Conservation (phyloP, 2,888 invertebrate species). For the Dynastes grantii region DNA sequence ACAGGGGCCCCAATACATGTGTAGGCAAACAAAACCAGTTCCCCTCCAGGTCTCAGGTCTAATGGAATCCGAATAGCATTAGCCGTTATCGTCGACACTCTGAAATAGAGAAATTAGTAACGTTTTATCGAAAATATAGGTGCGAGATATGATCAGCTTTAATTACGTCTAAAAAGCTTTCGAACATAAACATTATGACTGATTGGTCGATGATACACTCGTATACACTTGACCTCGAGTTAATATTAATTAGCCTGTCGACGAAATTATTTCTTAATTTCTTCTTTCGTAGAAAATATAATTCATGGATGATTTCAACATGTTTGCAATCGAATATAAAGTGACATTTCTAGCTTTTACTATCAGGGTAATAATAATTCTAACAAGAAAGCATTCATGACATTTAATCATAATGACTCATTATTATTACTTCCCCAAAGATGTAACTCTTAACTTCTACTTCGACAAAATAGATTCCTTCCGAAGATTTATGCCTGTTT, state of each 20-base stretch:
- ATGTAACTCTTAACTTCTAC: conserved; percentile 20
- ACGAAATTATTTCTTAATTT: conserved; percentile 33
- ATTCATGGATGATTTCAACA: background rate
- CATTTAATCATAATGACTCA: conserved; percentile 19
- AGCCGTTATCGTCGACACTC: conserved; percentile 30
- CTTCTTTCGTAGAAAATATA: background rate
- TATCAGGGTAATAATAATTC: too few species aligned
- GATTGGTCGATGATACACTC: conserved; percentile 27
- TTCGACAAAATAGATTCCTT: conserved; percentile 17
- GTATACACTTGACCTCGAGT: conserved; percentile 32
- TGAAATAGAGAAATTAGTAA: conserved; percentile 49
- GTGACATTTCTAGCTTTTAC: too few species aligned
- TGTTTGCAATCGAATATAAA: background rate
- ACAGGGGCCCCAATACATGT: background rate
- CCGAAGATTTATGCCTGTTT: conserved; percentile 21
- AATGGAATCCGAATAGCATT: conserved; percentile 35
- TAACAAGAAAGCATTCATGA: too few species aligned
- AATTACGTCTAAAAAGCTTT: conserved; percentile 52
- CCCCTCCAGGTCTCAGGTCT: background rate
- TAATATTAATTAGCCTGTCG: conserved; percentile 40
- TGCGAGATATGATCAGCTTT: conserved; percentile 46
- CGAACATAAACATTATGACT: conserved; percentile 50
- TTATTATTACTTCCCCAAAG: background rate
- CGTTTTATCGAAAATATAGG: conserved; percentile 47
- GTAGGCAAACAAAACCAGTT: conserved; percentile 12